Evolutionary conservation across 2,797 vertebrate species (phyloP).

Genomic region (Gallirallus australis): DNA sequence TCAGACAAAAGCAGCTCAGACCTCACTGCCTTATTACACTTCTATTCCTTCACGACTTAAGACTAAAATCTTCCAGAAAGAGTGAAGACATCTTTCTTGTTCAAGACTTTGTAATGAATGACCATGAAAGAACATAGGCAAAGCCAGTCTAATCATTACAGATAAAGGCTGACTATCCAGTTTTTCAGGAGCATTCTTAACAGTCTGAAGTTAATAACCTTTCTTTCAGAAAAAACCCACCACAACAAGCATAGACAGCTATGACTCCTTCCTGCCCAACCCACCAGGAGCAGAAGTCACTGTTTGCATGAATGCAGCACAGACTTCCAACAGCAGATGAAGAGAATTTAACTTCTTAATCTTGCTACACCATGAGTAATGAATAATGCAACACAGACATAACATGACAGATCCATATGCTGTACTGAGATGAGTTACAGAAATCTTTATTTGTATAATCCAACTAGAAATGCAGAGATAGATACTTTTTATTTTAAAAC

Average conservation of each 20-base stretch:
- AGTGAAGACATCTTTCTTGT: neutral
- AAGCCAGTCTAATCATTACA: neutral
- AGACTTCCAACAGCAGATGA: neutral
- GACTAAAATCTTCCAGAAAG: neutral
- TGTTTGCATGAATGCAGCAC: neutral
- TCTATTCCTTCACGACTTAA: neutral
- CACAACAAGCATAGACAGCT: neutral
- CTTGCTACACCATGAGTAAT: neutral
- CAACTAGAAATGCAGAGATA: neutral
- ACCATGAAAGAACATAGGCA: neutral
- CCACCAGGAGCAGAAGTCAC: neutral
- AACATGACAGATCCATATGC: neutral
- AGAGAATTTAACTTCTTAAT: neutral
- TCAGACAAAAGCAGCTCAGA: neutral
- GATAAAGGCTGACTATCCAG: neutral
- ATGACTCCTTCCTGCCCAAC: neutral
- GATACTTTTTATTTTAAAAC: neutral
- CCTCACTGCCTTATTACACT: neutral
- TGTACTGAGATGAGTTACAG: neutral
- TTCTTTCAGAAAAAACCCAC: neutral
- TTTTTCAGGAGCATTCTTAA: neutral
- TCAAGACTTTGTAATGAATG: neutral
- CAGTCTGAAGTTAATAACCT: neutral
- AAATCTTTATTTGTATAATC: neutral
- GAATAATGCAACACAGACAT: neutral